A percentile compares a stretch with the other conserved stretches of the same genome.
Evolutionary conservation across 1,140 invertebrate genomes (phyloP).

Genomic region (Pseudomyrmex sp.): DNA sequence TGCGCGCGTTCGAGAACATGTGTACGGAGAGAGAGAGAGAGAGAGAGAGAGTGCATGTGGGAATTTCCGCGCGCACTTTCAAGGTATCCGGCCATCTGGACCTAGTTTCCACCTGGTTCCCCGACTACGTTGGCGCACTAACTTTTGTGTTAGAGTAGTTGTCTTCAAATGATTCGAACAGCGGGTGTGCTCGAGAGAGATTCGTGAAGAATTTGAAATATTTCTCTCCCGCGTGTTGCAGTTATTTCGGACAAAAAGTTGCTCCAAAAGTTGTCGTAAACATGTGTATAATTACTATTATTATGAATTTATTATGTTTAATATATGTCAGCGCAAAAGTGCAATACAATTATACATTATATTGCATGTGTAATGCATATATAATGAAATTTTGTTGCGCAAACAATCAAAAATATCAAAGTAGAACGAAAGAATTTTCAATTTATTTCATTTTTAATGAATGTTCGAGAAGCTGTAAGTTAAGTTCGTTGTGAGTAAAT

Average conservation of each 20-base stretch:
- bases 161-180: neutral
- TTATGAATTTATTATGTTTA: neutral
- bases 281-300: neutral
- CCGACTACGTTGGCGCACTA: conserved; percentile 7
- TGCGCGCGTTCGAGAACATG: too few species aligned
- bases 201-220: conserved; percentile 3
- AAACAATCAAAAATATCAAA: neutral
- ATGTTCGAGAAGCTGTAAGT: conserved; percentile 19
- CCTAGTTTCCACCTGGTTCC: conserved; percentile 43
- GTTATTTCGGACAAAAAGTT: neutral
- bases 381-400: neutral
- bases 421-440: neutral
- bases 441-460: conserved; percentile 2
- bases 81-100: conserved; percentile 52
- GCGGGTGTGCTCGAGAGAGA: neutral
- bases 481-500: neutral
- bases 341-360: too few species aligned
- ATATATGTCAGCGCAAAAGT: neutral
- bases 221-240: neutral
- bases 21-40: neutral
- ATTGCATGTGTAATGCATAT: neutral
- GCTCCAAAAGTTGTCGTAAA: neutral
- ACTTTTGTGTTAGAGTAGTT: conserved; percentile 21
- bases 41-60: neutral
- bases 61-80: conserved; percentile 47